Conservation (phyloP, 2,888 invertebrate species). For the Automeris io region DNA sequence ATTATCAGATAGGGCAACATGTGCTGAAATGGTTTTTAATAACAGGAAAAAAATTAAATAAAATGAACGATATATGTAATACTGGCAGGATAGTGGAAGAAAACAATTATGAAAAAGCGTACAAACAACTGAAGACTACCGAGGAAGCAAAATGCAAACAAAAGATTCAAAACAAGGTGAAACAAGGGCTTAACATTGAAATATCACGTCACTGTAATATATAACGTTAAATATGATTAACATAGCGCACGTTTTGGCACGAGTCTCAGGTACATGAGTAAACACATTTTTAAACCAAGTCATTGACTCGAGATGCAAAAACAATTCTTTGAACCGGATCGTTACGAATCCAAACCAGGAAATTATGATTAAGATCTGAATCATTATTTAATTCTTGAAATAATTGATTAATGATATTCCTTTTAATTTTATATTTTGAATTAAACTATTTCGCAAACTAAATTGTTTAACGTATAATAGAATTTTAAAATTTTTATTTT, state of each 20-base stretch:
- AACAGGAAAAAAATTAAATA: slow-evolving; percentile 26
- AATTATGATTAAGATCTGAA: slow-evolving; percentile 8
- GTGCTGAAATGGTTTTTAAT: slow-evolving; percentile 12
- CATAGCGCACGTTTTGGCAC: slow-evolving; percentile 48
- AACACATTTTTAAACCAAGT: slow-evolving; percentile 52
- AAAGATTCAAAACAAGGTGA: slow-evolving; percentile 44
- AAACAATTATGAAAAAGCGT: slow-evolving; percentile 19
- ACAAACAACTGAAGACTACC: slow-evolving; percentile 31
- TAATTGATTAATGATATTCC: slow-evolving; percentile 1
- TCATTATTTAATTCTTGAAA: slow-evolving; percentile 6
- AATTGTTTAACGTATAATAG: too few species aligned
- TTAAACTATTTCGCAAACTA: too few species aligned
- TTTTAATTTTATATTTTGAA: slow-evolving; percentile 5
- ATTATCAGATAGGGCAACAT: slow-evolving; percentile 17
- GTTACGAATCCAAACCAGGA: slow-evolving; percentile 4
- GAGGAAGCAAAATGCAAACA: slow-evolving; percentile 51
- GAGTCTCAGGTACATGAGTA: slow-evolving; percentile 41
- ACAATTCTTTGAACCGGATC: slow-evolving; percentile 31
- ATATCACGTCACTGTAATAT: slow-evolving; percentile 6
- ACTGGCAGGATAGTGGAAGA: slow-evolving; percentile 19
- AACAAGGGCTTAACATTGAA: slow-evolving; percentile 10
- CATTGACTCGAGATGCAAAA: slow-evolving; percentile 52
- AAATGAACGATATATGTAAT: slow-evolving; percentile 12
- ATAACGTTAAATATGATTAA: slow-evolving; percentile 34
- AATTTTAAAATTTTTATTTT: too few species aligned